Base-by-base conservation (phyloP, 2,113 vertebrate genomes). In the Phylloscopus trochiloides region DNA sequence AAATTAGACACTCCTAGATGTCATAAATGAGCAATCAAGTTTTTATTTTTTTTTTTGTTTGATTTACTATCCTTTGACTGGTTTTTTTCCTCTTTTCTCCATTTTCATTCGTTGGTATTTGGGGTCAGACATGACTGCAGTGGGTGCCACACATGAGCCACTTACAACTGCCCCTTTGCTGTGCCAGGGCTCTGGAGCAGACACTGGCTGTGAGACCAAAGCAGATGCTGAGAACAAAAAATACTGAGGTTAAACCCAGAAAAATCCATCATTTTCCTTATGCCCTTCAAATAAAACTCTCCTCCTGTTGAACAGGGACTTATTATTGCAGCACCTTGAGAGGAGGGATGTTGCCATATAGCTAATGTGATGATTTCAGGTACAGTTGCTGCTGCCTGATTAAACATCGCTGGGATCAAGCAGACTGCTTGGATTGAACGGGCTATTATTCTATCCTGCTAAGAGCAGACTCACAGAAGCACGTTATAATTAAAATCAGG, bases 291-390 rank as follows among this genome's bases (percentile, higher is more conserved):
- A 88, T 74, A 86, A 86, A 88, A 36, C 31, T 36, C 45, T 25
- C 28, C 70, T 94, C 38, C 55, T 74, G 68, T 86, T 86, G 78
- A 90, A 86, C 15, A 42, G 82, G 20, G 63, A 47, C 78, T 97
- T 85, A 32, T 91, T 93, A 77, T 32, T 43, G n/a, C 68, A 73
- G 61, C 88, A 88, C 63, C 63, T 55, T 47, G 72, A 90, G 93
- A 88, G 90, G 75, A 95, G 90, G 55, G 57, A 51, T 96, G 68
- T 88, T 95, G 90, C 82, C 59, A 62, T 84, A 93, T 18, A 90
- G 82, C 80, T 92, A 76, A 87, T 74, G 40, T 52, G 78, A 73
- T 92, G 88, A 86, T 86, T 91, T 78, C 92, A 93, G 96, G 94
- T 94, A 55, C 48, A 45, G 83, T 89, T 83, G 54, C 67, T 90